These are phyloP conservation scores for Resseliella maxima DNA, from an alignment of 2,888 invertebrate genomes.

Conservation along the genomic window DNA sequence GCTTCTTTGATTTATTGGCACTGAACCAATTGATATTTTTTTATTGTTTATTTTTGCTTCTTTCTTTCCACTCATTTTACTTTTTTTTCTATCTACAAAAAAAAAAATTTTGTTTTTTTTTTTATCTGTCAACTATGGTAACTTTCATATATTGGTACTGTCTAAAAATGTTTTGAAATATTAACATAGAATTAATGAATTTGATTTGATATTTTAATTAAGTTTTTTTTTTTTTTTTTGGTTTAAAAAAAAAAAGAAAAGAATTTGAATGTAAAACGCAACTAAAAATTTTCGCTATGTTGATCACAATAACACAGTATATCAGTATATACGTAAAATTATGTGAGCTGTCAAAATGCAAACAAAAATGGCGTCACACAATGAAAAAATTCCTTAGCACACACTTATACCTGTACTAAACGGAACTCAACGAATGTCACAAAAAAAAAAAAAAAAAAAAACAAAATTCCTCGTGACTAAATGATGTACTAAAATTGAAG, in stretches of 20 bases:
- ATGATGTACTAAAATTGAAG: background rate
- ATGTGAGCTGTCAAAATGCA: conserved; percentile 29
- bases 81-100: background rate
- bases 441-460: no score
- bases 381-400: background rate
- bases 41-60: conserved; percentile 24
- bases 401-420: conserved; percentile 6
- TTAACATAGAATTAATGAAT: no score
- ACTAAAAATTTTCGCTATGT: conserved; percentile 8
- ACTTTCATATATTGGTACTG: background rate
- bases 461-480: background rate
- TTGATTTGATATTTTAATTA: no score
- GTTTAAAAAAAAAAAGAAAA: no score
- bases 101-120: conserved; percentile 15
- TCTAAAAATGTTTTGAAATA: no score
- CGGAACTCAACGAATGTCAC: conserved; percentile 48
- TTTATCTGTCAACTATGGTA: background rate
- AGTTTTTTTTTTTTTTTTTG: no score
- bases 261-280: background rate
- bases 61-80: conserved; percentile 13
- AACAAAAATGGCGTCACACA: conserved; percentile 43
- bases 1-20: conserved; percentile 25
- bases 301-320: conserved; percentile 23
- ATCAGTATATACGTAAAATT: conserved; percentile 7
- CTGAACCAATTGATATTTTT: background rate